Percentiles rank a stretch among this genome's conserved stretches.
Conservation (phyloP, 1,140 invertebrate genomes). For the Cherax destructor region DNA sequence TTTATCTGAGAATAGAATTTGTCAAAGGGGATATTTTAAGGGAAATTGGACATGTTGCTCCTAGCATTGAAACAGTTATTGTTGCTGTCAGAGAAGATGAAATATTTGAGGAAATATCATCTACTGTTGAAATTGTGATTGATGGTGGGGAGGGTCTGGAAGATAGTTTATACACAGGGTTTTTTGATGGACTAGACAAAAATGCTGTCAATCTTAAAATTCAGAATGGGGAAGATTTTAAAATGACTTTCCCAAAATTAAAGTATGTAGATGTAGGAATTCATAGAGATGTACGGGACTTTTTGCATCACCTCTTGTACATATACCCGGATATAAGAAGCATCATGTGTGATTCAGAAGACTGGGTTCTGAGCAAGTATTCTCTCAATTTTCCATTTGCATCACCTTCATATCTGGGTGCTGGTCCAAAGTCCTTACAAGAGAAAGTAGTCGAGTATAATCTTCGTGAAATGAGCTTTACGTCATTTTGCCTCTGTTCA, state of each 20-base stretch:
- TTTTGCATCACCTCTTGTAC: slow-evolving; percentile 42
- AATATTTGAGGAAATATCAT: slow-evolving; percentile 24
- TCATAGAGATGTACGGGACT: slow-evolving; percentile 54
- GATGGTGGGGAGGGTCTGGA: slow-evolving; percentile 24
- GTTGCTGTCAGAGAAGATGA: slow-evolving; percentile 46
- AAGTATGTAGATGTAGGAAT: slow-evolving; percentile 55
- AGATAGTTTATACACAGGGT: slow-evolving; percentile 40
- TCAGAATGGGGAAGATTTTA: slow-evolving; percentile 9
- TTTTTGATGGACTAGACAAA: slow-evolving; percentile 36
- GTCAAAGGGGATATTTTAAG: slow-evolving; percentile 32
- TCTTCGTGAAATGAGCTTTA: slow-evolving; percentile 50
- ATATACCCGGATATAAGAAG: slow-evolving; percentile 26
- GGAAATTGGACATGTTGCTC: slow-evolving; percentile 21
- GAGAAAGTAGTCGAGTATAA: background rate
- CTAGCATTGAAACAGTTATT: slow-evolving; percentile 34
- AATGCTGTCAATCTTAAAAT: slow-evolving; percentile 17
- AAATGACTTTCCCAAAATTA: slow-evolving; percentile 42
- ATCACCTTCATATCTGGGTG: slow-evolving; percentile 31
- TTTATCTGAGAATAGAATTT: slow-evolving; percentile 49
- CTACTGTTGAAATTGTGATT: slow-evolving; percentile 44
- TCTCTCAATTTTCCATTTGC: slow-evolving; percentile 28
- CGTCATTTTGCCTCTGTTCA: slow-evolving; percentile 42
- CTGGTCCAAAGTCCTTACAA: slow-evolving; percentile 12
- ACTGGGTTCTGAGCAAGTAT: slow-evolving; percentile 47
- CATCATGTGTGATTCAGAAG: slow-evolving; percentile 43